Conservation (phyloP, 2,888 invertebrate genomes). For the Phengaris arion region DNA sequence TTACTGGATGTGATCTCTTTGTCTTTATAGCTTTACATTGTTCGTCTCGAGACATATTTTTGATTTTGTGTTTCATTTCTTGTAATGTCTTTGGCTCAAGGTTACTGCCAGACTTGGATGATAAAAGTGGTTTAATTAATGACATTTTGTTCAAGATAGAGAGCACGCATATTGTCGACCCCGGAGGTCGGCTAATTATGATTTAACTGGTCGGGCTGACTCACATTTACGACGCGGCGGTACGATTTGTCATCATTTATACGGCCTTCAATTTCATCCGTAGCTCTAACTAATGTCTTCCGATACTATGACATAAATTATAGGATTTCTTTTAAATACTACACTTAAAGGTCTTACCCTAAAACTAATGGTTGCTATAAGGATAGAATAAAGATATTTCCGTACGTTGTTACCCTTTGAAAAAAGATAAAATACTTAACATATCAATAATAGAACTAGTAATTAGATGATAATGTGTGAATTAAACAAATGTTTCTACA, state of each 20-base stretch:
- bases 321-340: background rate
- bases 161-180: constrained; percentile 55
- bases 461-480: background rate
- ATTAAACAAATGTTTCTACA: background rate
- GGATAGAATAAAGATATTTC: too few species aligned
- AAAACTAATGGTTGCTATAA: background rate
- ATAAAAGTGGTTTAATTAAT: constrained; percentile 36
- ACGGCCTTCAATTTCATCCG: constrained; percentile 29
- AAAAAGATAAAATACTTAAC: background rate
- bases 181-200: constrained; percentile 58
- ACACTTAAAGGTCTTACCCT: too few species aligned
- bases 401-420: background rate
- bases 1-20: background rate
- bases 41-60: background rate
- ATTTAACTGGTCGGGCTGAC: constrained; percentile 52
- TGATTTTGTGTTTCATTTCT: background rate
- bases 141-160: constrained; percentile 40
- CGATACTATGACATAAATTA: constrained; percentile 5
- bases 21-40: background rate
- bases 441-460: background rate
- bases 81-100: background rate
- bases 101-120: background rate
- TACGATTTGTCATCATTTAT: constrained; percentile 32
- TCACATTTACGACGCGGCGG: constrained; percentile 44
- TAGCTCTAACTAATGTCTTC: constrained; percentile 21